Percentiles rank a stretch among this genome's conserved stretches.
Conservation (phyloP, 1,140 invertebrate species). For the Spodoptera frugiperda region DNA sequence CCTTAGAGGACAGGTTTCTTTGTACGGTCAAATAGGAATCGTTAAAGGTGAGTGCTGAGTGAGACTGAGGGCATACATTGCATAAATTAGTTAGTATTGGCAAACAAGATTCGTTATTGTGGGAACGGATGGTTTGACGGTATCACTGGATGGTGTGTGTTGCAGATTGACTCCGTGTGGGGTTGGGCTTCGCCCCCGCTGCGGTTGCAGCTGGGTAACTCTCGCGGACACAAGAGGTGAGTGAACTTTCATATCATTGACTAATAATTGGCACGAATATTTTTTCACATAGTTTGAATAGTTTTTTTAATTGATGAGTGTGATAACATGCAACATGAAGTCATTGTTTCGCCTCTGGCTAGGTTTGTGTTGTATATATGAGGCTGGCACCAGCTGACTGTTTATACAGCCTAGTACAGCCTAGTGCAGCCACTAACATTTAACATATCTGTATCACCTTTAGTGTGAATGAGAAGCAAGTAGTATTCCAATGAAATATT, state of each 20-base stretch:
- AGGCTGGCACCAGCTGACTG: conserved; percentile 40
- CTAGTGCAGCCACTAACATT: conserved; percentile 24
- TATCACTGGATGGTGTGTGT: conserved; percentile 56
- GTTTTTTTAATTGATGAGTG: conserved; percentile 26
- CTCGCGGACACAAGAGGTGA: conserved; percentile 87
- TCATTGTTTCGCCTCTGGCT: conserved; percentile 37
- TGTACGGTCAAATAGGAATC: conserved; percentile 71
- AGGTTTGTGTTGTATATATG: conserved; percentile 38
- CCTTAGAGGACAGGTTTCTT: conserved; percentile 68
- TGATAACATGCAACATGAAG: conserved; percentile 33
- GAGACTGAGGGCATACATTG: conserved; percentile 67
- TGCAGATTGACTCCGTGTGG: conserved; percentile 95
- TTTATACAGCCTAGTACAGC: conserved; percentile 43
- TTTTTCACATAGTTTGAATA: conserved; percentile 42
- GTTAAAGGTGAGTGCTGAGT: conserved; percentile 78
- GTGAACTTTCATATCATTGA: conserved; percentile 53
- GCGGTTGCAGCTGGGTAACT: conserved; percentile 91
- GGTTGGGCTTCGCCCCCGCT: conserved; percentile 96
- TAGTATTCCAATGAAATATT: background rate
- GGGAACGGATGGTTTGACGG: conserved; percentile 45
- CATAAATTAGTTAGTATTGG: conserved; percentile 72
- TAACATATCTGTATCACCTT: conserved; percentile 2
- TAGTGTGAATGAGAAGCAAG: conserved; percentile 11
- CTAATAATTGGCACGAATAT: conserved; percentile 48
- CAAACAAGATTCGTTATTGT: conserved; percentile 52